Evolutionary conservation across 2,888 invertebrate species (phyloP).

Genomic region (Loripinus fragilis): DNA sequence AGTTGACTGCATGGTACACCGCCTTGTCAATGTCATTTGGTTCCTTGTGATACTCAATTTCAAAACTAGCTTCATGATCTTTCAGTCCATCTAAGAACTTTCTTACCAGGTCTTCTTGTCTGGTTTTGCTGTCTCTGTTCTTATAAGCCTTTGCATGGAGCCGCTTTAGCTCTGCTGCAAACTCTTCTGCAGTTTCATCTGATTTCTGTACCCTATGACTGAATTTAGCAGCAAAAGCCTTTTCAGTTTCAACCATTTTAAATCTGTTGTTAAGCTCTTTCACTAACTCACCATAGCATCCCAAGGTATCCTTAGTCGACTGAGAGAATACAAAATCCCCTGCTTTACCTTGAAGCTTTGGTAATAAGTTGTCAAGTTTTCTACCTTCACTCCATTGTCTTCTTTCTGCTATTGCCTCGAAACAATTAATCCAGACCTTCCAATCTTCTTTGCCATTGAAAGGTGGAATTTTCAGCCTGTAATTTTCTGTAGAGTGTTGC

Average conservation of each 20-base stretch:
- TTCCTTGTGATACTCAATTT: constrained; percentile 34
- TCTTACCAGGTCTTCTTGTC: constrained; percentile 28
- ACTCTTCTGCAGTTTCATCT: constrained; percentile 28
- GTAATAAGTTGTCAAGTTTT: too few relatives aligned
- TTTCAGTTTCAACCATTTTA: constrained; percentile 18
- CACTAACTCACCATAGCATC: background rate
- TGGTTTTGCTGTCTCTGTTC: constrained; percentile 10
- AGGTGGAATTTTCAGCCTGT: too few relatives aligned
- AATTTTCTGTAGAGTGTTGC: too few relatives aligned
- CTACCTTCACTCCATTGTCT: too few relatives aligned
- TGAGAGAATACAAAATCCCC: constrained; percentile 26
- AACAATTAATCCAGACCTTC: too few relatives aligned
- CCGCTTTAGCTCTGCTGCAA: constrained; percentile 28
- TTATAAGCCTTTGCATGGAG: constrained; percentile 31
- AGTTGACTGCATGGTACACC: constrained; percentile 30
- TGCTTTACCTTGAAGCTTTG: too few relatives aligned
- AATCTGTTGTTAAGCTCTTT: constrained; percentile 17
- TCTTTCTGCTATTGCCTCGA: too few relatives aligned
- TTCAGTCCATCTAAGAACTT: constrained; percentile 24
- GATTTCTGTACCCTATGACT: constrained; percentile 8
- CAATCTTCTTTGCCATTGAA: too few relatives aligned
- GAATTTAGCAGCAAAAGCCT: constrained; percentile 28
- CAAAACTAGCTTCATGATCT: constrained; percentile 28
- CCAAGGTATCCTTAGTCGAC: background rate
- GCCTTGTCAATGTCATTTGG: constrained; percentile 32